These are phyloP conservation scores for Amphipoea oculea DNA, from an alignment of 2,888 invertebrate species.

Conservation along the genomic window DNA sequence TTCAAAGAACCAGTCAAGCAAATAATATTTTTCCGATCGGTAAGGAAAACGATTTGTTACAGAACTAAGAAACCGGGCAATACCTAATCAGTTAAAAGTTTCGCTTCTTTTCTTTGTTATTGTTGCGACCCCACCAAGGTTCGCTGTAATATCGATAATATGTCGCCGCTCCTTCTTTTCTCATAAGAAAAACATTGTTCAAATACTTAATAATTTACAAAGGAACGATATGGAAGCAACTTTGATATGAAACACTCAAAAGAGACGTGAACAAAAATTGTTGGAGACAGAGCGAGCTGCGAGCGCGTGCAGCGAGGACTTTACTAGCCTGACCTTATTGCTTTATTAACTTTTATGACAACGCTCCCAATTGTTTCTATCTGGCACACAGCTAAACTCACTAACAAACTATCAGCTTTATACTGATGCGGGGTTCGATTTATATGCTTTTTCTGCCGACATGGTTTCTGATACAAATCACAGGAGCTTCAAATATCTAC, in stretches of 20 bases:
- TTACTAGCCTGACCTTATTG: conserved; percentile 60
- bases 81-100: conserved; percentile 49
- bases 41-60: conserved; percentile 40
- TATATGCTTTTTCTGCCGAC: conserved; percentile 13
- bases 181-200: conserved; percentile 41
- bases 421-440: conserved; percentile 23
- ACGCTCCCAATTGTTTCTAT: conserved; percentile 53
- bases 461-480: conserved; percentile 1
- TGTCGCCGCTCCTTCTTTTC: conserved; percentile 18
- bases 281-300: conserved; percentile 24
- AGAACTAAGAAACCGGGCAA: conserved; percentile 28
- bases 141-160: conserved; percentile 25
- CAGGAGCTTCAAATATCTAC: conserved; percentile 13
- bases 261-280: conserved; percentile 35
- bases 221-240: conserved; percentile 47
- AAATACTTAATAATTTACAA: conserved; percentile 51
- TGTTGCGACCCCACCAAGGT: conserved; percentile 14
- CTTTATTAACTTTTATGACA: conserved; percentile 61
- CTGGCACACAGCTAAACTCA: conserved; percentile 46
- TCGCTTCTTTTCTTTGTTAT: conserved; percentile 26
- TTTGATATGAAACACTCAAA: conserved; percentile 47
- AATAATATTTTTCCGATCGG: conserved; percentile 23
- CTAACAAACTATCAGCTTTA: conserved; percentile 48
- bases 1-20: conserved; percentile 11
- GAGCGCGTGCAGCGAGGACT: conserved; percentile 46